Base-by-base conservation (phyloP, 2,888 invertebrate species). In the Phyllotreta cruciferae region DNA sequence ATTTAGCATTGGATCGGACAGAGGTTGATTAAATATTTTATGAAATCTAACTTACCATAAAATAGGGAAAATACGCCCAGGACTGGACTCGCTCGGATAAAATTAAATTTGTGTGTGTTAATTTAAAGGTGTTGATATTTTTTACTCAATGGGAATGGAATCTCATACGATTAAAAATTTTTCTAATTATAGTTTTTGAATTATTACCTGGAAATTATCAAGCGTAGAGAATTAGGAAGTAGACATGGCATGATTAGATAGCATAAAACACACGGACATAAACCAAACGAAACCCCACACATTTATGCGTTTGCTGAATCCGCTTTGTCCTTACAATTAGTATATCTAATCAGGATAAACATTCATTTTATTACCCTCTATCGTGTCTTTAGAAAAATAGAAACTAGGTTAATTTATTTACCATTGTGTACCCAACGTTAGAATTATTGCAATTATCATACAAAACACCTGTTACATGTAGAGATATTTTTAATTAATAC, bases 321-420 rank as follows among this genome's bases (percentile, higher is more conserved):
- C 58, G 56, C 49, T 62, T 60, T 63, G 60, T 62, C 63, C 66
- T 60, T 52, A 52, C 63, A 66, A 66, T 65, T 65, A 65, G 65
- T 62, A 55, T 60, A 66, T 66, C 62, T 63, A 60, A 66, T 66
- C 66, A 49, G 60, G 50, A 60, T 37, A 60, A 42, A 53, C 62
- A 60, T 66, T 62, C 47, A 56, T 64, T 61, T 64, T 55, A 57
- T 42, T 54, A 41, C 37, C 11, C 38, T 42, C 49, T 57, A 50
- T 57, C 57, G 41, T 50, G 57, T 49, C 49, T 49, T 6, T 36
- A 10, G 6, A 49, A 49, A 35, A 35, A 35, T 49, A 49, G 49
- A 44, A 44, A 44, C 44, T 44, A 11, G 44, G 44, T 44, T 44
- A 44, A 44, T 47, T 47, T 47, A 47, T 47, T 14, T 47, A 14